Conservation (phyloP, 1,140 invertebrate genomes). For the Contarinia nasturtii region DNA sequence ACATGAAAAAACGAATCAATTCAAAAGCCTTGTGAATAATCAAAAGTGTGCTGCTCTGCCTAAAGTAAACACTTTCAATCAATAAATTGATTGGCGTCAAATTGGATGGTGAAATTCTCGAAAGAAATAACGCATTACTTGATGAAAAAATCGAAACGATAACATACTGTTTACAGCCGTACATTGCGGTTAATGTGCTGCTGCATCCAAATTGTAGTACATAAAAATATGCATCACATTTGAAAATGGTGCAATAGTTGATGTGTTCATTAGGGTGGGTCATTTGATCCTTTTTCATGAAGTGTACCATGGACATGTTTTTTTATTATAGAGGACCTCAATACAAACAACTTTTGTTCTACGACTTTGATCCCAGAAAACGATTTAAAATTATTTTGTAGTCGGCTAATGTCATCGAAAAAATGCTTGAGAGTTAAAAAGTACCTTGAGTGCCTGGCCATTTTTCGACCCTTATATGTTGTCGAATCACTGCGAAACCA, state of each 20-base stretch:
- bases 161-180: constrained; percentile 52
- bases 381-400: no score
- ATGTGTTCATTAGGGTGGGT: no score
- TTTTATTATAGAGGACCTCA: no score
- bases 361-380: no score
- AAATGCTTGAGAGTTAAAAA: no score
- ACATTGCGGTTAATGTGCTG: constrained; percentile 52
- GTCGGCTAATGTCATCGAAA: no score
- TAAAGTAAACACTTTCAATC: constrained; percentile 10
- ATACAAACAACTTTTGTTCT: no score
- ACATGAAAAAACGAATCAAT: constrained; percentile 14
- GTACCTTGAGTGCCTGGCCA: no score
- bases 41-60: constrained; percentile 5
- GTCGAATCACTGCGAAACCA: no score
- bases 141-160: constrained; percentile 40
- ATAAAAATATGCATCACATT: constrained; percentile 53
- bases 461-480: no score
- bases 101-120: constrained; percentile 7
- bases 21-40: constrained; percentile 10
- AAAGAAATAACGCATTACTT: constrained; percentile 5
- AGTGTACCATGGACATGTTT: no score
- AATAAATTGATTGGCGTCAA: constrained; percentile 18
- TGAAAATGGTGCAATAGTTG: constrained; percentile 63
- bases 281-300: no score
- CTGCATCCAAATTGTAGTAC: constrained; percentile 59